phyloP scores from a whole-genome alignment of 2,113 vertebrate genomes.

The Cacatua alba region DNA sequence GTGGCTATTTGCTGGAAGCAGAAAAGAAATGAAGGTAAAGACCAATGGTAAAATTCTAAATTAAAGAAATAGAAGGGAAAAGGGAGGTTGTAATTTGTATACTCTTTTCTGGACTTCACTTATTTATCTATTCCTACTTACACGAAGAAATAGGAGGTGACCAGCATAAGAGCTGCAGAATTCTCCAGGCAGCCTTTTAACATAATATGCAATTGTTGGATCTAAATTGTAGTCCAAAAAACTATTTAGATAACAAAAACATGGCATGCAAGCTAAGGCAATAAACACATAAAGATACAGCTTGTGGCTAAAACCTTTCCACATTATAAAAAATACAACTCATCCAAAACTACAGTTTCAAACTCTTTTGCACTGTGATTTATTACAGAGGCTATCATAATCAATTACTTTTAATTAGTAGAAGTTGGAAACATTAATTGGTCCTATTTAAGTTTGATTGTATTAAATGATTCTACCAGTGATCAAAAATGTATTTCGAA shows the following conservation, averaged over 20 bases:
- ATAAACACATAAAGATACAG: slow-evolving; percentile 71
- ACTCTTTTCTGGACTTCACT: not conserved
- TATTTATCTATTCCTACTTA: slow-evolving; percentile 26
- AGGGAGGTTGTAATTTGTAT: not conserved
- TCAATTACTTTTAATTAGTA: slow-evolving; percentile 81
- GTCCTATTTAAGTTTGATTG: slow-evolving; percentile 63
- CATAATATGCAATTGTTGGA: not conserved
- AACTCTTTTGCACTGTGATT: slow-evolving; percentile 66
- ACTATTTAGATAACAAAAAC: slow-evolving; percentile 70
- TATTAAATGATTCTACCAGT: slow-evolving; percentile 73
- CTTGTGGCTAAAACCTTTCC: slow-evolving; percentile 69
- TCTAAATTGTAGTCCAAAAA: slow-evolving; percentile 43
- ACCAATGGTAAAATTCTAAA: not conserved
- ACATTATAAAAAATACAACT: slow-evolving; percentile 61
- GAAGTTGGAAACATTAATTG: slow-evolving; percentile 78
- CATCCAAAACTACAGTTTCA: slow-evolving; percentile 61
- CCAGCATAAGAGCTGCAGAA: slow-evolving; percentile 24
- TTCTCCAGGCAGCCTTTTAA: slow-evolving; percentile 3
- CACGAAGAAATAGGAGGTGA: slow-evolving; percentile 44
- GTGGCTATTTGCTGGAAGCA: not conserved
- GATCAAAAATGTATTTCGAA: slow-evolving; percentile 80
- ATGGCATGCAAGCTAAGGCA: slow-evolving; percentile 65
- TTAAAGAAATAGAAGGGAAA: not conserved
- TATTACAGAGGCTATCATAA: slow-evolving; percentile 55
- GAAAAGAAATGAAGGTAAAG: not conserved